These are phyloP conservation scores for Forbesichthys papilliferus DNA, from an alignment of 2,113 vertebrate species.

Conservation along the genomic window DNA sequence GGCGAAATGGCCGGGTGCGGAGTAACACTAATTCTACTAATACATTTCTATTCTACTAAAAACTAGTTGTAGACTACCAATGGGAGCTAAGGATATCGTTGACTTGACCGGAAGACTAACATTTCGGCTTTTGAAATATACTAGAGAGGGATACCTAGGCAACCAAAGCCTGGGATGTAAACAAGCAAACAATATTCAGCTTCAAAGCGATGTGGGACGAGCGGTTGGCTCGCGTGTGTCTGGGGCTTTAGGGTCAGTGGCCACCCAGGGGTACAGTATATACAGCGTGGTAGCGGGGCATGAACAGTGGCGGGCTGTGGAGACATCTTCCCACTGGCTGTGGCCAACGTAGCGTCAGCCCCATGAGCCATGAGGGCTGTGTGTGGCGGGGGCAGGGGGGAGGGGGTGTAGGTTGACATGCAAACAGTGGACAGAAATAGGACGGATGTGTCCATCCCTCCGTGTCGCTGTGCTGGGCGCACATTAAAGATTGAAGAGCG, in stretches of 20 bases:
- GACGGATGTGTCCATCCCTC: slow-evolving; percentile 29
- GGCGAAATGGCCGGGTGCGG: no score
- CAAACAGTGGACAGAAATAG: slow-evolving; percentile 66
- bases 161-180: no score
- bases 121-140: no score
- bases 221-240: not conserved
- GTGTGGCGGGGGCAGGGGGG: not conserved
- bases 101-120: no score
- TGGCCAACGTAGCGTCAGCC: slow-evolving; percentile 61
- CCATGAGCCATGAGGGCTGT: not conserved
- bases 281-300: not conserved
- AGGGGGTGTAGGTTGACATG: slow-evolving; percentile 49
- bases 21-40: no score
- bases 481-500: slow-evolving; percentile 53
- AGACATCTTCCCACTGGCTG: not conserved
- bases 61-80: no score
- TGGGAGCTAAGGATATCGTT: no score
- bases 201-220: not conserved
- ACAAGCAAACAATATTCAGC: not conserved
- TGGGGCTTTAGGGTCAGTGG: slow-evolving; percentile 54
- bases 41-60: no score
- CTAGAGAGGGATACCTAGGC: no score
- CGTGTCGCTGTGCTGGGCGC: slow-evolving; percentile 2
- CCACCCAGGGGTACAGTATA: slow-evolving; percentile 37
- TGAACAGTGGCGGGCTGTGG: not conserved